Percentiles rank a stretch among this genome's conserved stretches.
phyloP scores from a whole-genome alignment of 2,888 invertebrate genomes.

The Cynaeus angustus region DNA sequence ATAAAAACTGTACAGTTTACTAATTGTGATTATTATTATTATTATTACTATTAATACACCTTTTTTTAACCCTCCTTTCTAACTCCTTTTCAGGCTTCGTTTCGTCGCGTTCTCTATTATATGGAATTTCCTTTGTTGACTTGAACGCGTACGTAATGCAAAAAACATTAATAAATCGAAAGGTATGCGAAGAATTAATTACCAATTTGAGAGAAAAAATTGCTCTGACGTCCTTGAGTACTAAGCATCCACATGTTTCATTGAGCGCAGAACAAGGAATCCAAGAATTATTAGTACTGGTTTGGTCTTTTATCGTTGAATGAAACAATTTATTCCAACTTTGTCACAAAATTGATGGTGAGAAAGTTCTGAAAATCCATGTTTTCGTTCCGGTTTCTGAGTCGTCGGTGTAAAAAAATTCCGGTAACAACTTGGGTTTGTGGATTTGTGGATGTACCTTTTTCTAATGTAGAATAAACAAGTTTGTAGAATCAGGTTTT shows the following conservation, averaged over 20 bases:
- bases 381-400: background rate
- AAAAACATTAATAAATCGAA: conserved; percentile 42
- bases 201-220: conserved; percentile 36
- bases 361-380: too few relatives aligned
- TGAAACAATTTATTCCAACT: too few relatives aligned
- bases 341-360: too few relatives aligned
- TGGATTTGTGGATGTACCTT: too few relatives aligned
- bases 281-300: conserved; percentile 23
- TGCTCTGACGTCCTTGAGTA: conserved; percentile 24
- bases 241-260: conserved; percentile 38
- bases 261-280: conserved; percentile 21
- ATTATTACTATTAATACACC: too few relatives aligned
- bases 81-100: too few relatives aligned
- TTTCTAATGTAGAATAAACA: background rate
- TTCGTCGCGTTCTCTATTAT: conserved; percentile 19
- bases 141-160: conserved; percentile 18
- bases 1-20: too few relatives aligned
- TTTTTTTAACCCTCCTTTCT: too few relatives aligned
- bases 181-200: conserved; percentile 44
- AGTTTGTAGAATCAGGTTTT: background rate
- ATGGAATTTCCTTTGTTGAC: conserved; percentile 38
- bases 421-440: too few relatives aligned
- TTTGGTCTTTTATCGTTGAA: background rate
- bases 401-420: too few relatives aligned
- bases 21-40: too few relatives aligned